Evolutionary conservation across 1,140 invertebrate genomes (phyloP).

Genomic region (Meloidogyne exigua): DNA sequence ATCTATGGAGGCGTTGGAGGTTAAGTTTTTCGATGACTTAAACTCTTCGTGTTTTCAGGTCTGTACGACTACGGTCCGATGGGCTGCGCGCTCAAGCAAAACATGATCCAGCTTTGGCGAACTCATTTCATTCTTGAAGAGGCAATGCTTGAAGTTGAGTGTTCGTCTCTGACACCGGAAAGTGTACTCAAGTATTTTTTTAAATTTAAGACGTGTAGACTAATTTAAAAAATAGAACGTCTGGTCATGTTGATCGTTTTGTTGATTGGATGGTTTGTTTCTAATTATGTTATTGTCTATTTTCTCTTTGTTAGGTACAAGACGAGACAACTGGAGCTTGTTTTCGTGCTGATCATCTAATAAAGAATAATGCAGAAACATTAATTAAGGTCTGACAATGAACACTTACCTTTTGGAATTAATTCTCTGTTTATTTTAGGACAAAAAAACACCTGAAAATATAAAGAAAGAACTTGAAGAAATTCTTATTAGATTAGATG

Average conservation of each 20-base stretch:
- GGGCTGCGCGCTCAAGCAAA: constrained; percentile 95
- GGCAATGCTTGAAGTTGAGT: constrained; percentile 97
- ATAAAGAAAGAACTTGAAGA: constrained; percentile 68
- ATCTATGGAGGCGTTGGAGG: constrained; percentile 86
- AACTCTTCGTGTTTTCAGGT: constrained; percentile 66
- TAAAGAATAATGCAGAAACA: constrained; percentile 78
- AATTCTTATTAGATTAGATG: constrained; percentile 71
- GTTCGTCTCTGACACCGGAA: constrained; percentile 93
- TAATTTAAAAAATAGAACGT: constrained; percentile 73
- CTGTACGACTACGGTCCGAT: constrained; percentile 98
- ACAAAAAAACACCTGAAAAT: constrained; percentile 68
- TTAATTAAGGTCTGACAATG: constrained; percentile 70
- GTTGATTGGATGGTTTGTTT: constrained; percentile 87
- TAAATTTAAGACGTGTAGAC: neutral
- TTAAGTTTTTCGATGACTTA: neutral
- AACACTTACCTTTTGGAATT: neutral
- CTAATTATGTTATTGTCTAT: neutral
- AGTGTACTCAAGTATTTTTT: constrained; percentile 78
- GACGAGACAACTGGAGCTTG: constrained; percentile 92
- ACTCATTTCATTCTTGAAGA: constrained; percentile 95
- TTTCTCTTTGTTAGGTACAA: constrained; percentile 70
- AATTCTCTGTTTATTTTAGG: neutral
- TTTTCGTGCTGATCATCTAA: constrained; percentile 94
- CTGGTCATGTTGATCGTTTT: constrained; percentile 97
- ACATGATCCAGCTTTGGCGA: constrained; percentile 85